Base-by-base conservation (phyloP, 2,888 invertebrate genomes). In the Lasius platythorax region DNA sequence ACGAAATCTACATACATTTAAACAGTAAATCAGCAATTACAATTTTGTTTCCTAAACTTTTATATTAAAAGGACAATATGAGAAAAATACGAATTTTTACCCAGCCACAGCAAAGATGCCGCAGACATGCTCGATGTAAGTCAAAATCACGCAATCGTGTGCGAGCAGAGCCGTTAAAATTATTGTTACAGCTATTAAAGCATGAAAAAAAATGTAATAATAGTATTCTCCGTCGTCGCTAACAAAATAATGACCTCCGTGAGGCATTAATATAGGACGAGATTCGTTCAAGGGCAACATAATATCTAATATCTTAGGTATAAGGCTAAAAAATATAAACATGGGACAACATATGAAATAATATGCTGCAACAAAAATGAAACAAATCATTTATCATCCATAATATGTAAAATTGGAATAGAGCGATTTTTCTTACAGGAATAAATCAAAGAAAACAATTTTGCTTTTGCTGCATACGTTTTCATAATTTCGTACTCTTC, bases 211-310 rank as follows among this genome's bases (percentile, higher is more conserved):
- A 43, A 75, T 82, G 5, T 64, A 66, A 18, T 56, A 43, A 23
- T 30, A 83, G 12, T 83, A 78, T 37, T 83, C 23, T 2, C 33
- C 4, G 2, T 5, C 8, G 23, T 83, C 76, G 2, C 5, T n/a
- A 1, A 83, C 78, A 15, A 78, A 78, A 11, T 68, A 83, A n/a
- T 83, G 18, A 2, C 37, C 37, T 0, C 46, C 37, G 0, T 15
- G 50, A 4, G 68, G 68, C 8, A 61, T 1, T 2, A 12, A 5
- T 33, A 58, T 9, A 1, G 76, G 58, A 1, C 82, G 66, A 0
- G 76, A 83, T 12, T 68, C 82, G 9, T 83, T 83, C 12, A 83
- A 46, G 0, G 83, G 68, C 18, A 61, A 50, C 0, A 63, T 2
- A 8, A 40, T 2, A 30, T 83, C 50, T 18, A 83, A 30, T n/a